phyloP scores from a whole-genome alignment of 1,140 invertebrate genomes.

The Drosophila gunungcola region DNA sequence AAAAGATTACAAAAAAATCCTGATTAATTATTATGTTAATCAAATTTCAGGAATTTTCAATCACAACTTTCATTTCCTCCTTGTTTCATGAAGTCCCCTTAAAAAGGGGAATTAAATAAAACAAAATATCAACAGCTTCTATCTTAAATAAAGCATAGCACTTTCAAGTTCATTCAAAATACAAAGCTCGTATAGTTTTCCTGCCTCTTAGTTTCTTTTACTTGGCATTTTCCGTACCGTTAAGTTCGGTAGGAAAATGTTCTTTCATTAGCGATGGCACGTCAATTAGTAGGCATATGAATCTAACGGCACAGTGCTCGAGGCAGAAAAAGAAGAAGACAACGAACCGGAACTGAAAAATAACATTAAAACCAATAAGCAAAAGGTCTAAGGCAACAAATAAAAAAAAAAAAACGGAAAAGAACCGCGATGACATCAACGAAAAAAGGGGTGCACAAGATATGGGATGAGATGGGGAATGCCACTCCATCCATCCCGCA shows the following conservation, averaged over 20 bases:
- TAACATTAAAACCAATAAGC: slow-evolving; percentile 59
- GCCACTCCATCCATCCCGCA: slow-evolving; percentile 29
- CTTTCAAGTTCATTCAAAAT: slow-evolving; percentile 55
- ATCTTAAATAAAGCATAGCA: slow-evolving; percentile 19
- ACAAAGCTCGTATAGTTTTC: slow-evolving; percentile 7
- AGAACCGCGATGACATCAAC: slow-evolving; percentile 53
- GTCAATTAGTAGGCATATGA: slow-evolving; percentile 69
- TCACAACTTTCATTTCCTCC: too few species aligned
- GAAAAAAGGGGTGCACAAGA: slow-evolving; percentile 3
- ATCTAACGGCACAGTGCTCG: slow-evolving; percentile 60
- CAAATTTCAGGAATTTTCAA: neutral
- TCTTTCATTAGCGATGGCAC: slow-evolving; percentile 66
- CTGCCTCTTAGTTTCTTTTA: neutral
- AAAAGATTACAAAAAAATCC: too few species aligned
- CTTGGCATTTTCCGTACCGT: slow-evolving; percentile 62
- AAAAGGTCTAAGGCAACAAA: slow-evolving; percentile 33
- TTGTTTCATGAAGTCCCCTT: neutral
- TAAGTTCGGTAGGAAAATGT: slow-evolving; percentile 62
- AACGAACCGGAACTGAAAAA: slow-evolving; percentile 69
- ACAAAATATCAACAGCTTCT: slow-evolving; percentile 30
- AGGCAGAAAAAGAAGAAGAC: slow-evolving; percentile 19
- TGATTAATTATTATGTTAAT: too few species aligned
- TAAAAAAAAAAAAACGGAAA: slow-evolving; percentile 32
- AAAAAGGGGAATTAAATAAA: slow-evolving; percentile 8
- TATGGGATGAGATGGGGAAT: neutral